A percentile compares a stretch with the other conserved stretches of the same genome.
Evolutionary conservation across 2,113 vertebrate species (phyloP).

Genomic region (Ia io): DNA sequence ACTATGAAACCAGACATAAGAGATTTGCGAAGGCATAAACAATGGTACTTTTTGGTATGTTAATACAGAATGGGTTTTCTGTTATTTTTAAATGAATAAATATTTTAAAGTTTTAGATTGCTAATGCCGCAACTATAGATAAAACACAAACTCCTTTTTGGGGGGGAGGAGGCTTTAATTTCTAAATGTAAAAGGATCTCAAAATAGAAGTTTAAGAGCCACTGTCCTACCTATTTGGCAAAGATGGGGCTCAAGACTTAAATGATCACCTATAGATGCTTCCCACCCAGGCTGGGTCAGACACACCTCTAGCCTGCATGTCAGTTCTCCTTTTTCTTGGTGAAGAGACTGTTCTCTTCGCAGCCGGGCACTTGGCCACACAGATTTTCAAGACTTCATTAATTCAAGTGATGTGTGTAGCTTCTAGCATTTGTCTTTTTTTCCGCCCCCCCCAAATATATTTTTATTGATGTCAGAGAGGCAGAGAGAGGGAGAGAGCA

Average conservation of each 20-base stretch:
- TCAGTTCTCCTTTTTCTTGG: background rate
- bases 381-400: background rate
- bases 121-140: background rate
- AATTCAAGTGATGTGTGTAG: too few species aligned
- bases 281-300: background rate
- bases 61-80: background rate
- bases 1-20: background rate
- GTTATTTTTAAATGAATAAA: background rate
- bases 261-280: fast-evolving
- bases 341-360: background rate
- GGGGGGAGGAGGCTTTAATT: background rate
- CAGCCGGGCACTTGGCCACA: background rate
- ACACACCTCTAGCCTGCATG: fast-evolving
- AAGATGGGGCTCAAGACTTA: background rate
- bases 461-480: too few species aligned
- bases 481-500: too few species aligned
- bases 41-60: background rate
- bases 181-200: background rate
- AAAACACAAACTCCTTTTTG: background rate
- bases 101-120: background rate
- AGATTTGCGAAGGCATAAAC: too few species aligned
- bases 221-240: background rate
- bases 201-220: background rate
- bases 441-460: too few species aligned
- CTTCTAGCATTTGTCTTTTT: background rate